Evolutionary conservation across 2,888 invertebrate species (phyloP).

Genomic region (Agelastica alni): DNA sequence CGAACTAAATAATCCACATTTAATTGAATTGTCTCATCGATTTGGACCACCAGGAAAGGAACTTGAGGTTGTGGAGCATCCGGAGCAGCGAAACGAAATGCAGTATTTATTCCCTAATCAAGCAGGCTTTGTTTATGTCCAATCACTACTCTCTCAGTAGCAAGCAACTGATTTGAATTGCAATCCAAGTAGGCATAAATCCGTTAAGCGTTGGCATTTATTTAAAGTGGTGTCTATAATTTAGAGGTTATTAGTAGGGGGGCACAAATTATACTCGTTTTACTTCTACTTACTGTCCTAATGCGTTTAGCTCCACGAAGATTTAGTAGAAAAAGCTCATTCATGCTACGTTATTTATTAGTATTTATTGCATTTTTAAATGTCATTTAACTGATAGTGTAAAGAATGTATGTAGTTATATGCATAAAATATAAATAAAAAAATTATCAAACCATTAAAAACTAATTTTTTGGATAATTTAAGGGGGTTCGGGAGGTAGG

Average conservation of each 20-base stretch:
- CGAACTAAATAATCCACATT: conserved; percentile 39
- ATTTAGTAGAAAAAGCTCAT: too few species aligned
- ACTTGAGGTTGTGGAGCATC: conserved; percentile 31
- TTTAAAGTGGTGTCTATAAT: conserved; percentile 51
- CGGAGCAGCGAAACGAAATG: conserved; percentile 45
- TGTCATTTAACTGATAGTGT: too few species aligned
- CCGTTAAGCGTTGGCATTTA: conserved; percentile 53
- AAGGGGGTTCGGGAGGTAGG: too few species aligned
- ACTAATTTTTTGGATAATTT: too few species aligned
- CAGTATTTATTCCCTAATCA: conserved; percentile 55
- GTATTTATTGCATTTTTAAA: too few species aligned
- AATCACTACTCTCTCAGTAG: conserved; percentile 49
- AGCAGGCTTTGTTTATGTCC: conserved; percentile 54
- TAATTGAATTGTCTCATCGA: conserved; percentile 54
- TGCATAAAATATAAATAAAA: too few species aligned
- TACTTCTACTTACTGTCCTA: too few species aligned
- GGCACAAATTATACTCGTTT: too few species aligned
- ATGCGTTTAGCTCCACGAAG: too few species aligned
- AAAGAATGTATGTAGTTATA: too few species aligned
- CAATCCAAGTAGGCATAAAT: conserved; percentile 52
- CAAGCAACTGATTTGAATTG: conserved; percentile 54
- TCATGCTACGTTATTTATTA: too few species aligned
- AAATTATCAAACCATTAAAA: too few species aligned
- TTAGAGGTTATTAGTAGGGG: conserved; percentile 36
- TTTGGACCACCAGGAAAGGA: conserved; percentile 50